These are phyloP conservation scores for Platerodrilus igneus DNA, from an alignment of 2,888 invertebrate genomes.

Conservation along the genomic window DNA sequence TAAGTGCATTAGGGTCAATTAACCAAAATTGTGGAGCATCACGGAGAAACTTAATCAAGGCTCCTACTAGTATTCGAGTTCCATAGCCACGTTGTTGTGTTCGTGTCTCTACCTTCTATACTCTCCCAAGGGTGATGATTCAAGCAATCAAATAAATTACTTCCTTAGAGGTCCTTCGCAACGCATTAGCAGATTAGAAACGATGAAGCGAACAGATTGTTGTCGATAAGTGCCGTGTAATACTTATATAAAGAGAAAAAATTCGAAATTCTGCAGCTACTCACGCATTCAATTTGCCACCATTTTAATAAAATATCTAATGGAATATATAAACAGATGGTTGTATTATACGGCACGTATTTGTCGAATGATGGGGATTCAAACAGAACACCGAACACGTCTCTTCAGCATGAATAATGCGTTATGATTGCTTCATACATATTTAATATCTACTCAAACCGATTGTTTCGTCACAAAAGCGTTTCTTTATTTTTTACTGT, in stretches of 20 bases:
- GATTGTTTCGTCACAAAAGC: slow-evolving; percentile 30
- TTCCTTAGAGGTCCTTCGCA: slow-evolving; percentile 13
- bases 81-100: slow-evolving; percentile 2
- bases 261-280: slow-evolving; percentile 7
- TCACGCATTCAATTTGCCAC: slow-evolving; percentile 19
- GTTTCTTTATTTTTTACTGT: slow-evolving; percentile 28
- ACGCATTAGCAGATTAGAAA: slow-evolving; percentile 18
- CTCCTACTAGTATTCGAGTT: slow-evolving; percentile 6
- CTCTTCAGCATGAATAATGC: slow-evolving; percentile 38
- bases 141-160: slow-evolving; percentile 18
- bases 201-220: slow-evolving; percentile 2
- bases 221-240: too few species aligned
- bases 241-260: slow-evolving; percentile 5
- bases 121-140: slow-evolving; percentile 6
- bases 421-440: slow-evolving; percentile 42
- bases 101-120: slow-evolving; percentile 1
- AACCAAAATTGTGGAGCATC: slow-evolving; percentile 11
- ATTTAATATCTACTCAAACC: slow-evolving; percentile 37
- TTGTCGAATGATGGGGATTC: slow-evolving; percentile 36
- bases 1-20: slow-evolving; percentile 11
- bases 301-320: slow-evolving; percentile 34
- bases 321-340: slow-evolving; percentile 40
- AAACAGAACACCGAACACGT: slow-evolving; percentile 31
- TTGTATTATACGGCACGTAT: slow-evolving; percentile 37
- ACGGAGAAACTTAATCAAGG: slow-evolving; percentile 8